These are phyloP conservation scores for Vespertilio murinus DNA, from an alignment of 2,797 vertebrate species.

Conservation along the genomic window DNA sequence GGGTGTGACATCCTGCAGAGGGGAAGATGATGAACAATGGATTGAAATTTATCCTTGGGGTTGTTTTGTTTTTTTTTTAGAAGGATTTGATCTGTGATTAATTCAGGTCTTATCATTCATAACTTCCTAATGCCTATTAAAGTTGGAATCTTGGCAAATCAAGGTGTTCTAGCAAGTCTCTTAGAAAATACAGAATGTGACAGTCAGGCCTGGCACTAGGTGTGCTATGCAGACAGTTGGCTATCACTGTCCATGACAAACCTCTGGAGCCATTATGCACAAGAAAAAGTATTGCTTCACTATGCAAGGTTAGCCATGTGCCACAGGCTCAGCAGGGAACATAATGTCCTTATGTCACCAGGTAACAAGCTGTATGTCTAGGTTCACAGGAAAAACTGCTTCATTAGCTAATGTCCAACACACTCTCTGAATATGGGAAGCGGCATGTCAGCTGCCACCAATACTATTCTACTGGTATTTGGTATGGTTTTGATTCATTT, in stretches of 20 bases:
- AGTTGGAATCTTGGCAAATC: constrained; percentile 29
- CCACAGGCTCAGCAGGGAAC: not conserved
- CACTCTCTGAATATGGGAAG: not conserved
- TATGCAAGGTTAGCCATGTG: not conserved
- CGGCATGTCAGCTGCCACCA: not conserved
- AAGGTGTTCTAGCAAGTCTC: constrained; percentile 6
- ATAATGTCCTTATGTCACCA: not conserved
- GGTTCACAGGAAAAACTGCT: constrained; percentile 25
- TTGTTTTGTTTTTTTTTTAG: not conserved
- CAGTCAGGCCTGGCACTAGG: not conserved
- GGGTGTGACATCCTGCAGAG: not conserved
- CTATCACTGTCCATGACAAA: not conserved
- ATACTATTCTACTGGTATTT: not conserved
- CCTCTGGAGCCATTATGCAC: not conserved
- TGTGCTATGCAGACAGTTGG: not conserved
- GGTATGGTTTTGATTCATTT: not conserved
- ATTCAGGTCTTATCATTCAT: not conserved
- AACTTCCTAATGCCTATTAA: not conserved
- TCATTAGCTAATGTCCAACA: not conserved
- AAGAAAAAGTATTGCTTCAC: not conserved
- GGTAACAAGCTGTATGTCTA: not conserved
- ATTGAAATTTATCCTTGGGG: not conserved
- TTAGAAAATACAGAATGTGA: not conserved
- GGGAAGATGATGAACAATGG: not conserved
- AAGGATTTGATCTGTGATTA: not conserved